These are phyloP conservation scores for Hypsopygia costalis DNA, from an alignment of 2,888 invertebrate genomes.

Conservation along the genomic window DNA sequence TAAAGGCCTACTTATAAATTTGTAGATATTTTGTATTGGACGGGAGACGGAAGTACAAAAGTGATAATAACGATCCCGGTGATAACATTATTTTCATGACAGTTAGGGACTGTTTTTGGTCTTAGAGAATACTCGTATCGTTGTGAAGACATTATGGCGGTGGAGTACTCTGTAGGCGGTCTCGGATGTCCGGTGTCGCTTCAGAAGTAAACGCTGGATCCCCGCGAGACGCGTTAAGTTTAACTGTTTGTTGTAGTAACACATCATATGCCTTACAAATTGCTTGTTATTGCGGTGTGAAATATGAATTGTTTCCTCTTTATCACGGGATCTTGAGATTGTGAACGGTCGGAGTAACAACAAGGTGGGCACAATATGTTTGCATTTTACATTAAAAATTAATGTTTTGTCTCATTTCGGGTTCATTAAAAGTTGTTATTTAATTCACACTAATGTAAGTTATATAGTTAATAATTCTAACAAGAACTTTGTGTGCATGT, in stretches of 20 bases:
- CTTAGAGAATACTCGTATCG: conserved; percentile 27
- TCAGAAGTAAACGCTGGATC: conserved; percentile 1
- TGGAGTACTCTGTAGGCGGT: no score
- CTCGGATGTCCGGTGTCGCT: conserved; percentile 17
- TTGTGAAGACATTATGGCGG: conserved; percentile 33
- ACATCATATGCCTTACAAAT: conserved; percentile 41
- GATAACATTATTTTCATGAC: conserved; percentile 21
- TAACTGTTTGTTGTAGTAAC: conserved; percentile 32
- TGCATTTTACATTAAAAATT: no score
- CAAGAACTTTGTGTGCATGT: no score
- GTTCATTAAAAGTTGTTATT: no score
- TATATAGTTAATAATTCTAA: no score
- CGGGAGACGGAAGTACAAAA: conserved; percentile 43
- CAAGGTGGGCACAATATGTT: no score
- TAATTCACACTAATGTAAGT: no score
- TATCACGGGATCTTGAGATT: no score
- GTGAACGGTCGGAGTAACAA: no score
- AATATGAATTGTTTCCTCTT: neutral
- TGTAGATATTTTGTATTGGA: conserved; percentile 53
- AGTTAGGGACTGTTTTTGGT: conserved; percentile 18
- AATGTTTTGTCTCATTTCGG: no score
- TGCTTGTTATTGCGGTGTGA: conserved; percentile 28
- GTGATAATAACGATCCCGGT: conserved; percentile 23
- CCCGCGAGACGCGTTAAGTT: conserved; percentile 13
- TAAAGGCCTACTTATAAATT: conserved; percentile 56